Base-by-base conservation (phyloP, 2,888 invertebrate genomes). In the Parascotia fuliginaria region DNA sequence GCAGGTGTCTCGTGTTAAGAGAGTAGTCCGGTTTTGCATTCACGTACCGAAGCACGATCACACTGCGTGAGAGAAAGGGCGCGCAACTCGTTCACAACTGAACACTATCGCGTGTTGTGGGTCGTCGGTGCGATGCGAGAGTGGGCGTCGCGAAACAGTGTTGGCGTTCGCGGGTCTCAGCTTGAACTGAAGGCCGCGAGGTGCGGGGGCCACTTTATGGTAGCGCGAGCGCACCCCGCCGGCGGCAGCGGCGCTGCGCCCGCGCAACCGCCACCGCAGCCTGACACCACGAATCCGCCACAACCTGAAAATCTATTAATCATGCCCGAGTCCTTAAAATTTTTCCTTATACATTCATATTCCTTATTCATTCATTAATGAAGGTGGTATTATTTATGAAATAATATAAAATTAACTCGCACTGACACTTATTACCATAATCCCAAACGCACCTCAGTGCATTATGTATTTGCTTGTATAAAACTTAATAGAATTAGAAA, bases 51-150 rank as follows among this genome's bases (percentile, higher is more conserved):
- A 81, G 84, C 89, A 90, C 90, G 89, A 86, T 81, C 82, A 84
- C 89, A 84, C 84, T 85, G 89, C 88, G 89, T 85, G 89, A 90
- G 91, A 91, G 90, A 90, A 90, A 91, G 90, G 90, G 87, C 85
- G 88, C 85, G 83, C 84, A 80, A 83, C 80, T 87, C 77, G 84
- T 81, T 83, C 75, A 83, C 81, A 75, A 77, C 80, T 78, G 81
- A 76, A 75, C 83, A 85, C 83, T 79, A 68, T 87, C 89, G 89
- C 89, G 90, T 85, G 85, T 78, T 75, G 79, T 71, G 73, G 72
- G 74, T 81, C 75, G 77, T 79, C 79, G 77, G 75, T 79, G 75
- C 77, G 73, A 56, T 75, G 82, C 81, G 79, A 75, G 81, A 86
- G 83, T 83, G 85, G 80, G 82, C 83, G 86, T 86, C 80, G 83